A percentile compares a stretch with the other conserved stretches of the same genome.
Conservation (phyloP, 2,888 invertebrate species). For the Synanthedon vespiformis region DNA sequence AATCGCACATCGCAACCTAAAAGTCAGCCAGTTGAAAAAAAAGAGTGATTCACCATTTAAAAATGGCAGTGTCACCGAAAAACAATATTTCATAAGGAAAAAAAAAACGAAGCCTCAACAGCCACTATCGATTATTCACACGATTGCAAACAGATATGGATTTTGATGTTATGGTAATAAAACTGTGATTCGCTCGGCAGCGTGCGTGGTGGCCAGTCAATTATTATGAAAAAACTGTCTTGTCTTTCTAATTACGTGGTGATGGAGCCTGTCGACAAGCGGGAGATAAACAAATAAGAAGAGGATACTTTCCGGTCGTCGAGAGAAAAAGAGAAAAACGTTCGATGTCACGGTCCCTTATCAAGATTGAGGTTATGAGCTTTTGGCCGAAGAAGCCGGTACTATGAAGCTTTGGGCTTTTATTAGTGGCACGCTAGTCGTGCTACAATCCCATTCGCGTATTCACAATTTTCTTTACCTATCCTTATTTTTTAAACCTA, state of each 20-base stretch:
- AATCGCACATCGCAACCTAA: too few species aligned
- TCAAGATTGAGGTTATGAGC: constrained; percentile 26
- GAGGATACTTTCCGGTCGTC: constrained; percentile 50
- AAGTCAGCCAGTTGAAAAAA: too few species aligned
- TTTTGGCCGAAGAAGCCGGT: background rate
- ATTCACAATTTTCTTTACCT: too few species aligned
- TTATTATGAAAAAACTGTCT: constrained; percentile 54
- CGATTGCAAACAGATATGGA: constrained; percentile 5
- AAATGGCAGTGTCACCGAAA: constrained; percentile 56
- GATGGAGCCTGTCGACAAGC: constrained; percentile 52
- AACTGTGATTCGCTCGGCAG: constrained; percentile 7
- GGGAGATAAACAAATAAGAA: constrained; percentile 61
- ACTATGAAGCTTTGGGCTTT: background rate
- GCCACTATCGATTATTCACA: constrained; percentile 16
- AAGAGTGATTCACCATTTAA: constrained; percentile 25
- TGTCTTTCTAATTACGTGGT: constrained; percentile 60
- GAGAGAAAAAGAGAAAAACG: constrained; percentile 18
- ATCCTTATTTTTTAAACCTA: too few species aligned
- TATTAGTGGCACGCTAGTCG: too few species aligned
- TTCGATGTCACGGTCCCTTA: constrained; percentile 21
- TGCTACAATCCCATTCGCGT: too few species aligned
- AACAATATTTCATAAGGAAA: constrained; percentile 46
- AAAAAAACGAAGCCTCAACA: constrained; percentile 10
- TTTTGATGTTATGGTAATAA: background rate
- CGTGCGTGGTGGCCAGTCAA: constrained; percentile 23